These are phyloP conservation scores for Diaprepes abbreviatus DNA, from an alignment of 2,888 invertebrate species.

Conservation along the genomic window DNA sequence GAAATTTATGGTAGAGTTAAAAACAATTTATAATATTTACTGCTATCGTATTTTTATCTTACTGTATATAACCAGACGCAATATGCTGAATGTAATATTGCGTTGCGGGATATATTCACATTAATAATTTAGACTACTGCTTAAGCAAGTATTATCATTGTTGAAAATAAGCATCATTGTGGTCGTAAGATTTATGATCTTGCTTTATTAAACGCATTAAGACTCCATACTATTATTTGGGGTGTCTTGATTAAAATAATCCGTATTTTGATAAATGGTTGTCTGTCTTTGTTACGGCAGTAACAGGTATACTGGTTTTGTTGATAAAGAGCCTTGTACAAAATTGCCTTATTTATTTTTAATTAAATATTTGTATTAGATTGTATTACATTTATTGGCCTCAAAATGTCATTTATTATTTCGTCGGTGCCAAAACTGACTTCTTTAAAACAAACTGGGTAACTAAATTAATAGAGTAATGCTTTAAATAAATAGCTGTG, in stretches of 20 bases:
- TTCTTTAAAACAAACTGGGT: too few species aligned
- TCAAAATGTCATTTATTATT: too few species aligned
- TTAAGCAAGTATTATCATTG: conserved; percentile 28
- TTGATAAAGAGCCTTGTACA: neutral
- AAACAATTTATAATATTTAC: too few species aligned
- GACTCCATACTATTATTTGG: conserved; percentile 12
- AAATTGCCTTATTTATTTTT: neutral
- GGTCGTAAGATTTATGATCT: conserved; percentile 23
- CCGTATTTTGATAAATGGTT: conserved; percentile 10
- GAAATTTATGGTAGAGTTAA: too few species aligned
- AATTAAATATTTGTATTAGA: neutral
- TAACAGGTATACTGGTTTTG: conserved; percentile 12
- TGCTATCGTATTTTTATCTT: neutral
- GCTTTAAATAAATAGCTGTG: too few species aligned
- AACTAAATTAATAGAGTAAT: too few species aligned
- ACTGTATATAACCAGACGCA: conserved; percentile 7
- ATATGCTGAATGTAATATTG: conserved; percentile 22
- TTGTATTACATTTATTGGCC: too few species aligned
- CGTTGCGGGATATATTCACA: conserved; percentile 14
- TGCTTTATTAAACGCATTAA: conserved; percentile 31
- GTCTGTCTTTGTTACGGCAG: conserved; percentile 1
- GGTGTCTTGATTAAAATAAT: conserved; percentile 18
- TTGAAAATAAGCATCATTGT: conserved; percentile 28
- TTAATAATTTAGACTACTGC: conserved; percentile 28
- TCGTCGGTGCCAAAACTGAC: too few species aligned